These are phyloP conservation scores for Scomber scombrus DNA, from an alignment of 2,113 vertebrate genomes.

Conservation along the genomic window DNA sequence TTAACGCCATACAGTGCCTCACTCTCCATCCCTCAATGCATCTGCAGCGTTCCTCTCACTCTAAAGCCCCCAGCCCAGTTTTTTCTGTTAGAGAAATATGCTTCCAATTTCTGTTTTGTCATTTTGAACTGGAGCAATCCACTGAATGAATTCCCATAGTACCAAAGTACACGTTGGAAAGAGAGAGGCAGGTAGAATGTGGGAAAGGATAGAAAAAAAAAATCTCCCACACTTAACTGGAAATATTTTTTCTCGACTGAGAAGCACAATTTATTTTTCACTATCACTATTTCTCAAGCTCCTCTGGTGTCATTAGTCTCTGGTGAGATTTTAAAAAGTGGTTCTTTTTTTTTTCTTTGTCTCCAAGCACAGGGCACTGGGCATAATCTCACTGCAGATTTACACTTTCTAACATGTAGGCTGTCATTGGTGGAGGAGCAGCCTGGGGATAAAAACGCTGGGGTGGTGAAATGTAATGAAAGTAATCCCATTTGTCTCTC, in stretches of 20 bases:
- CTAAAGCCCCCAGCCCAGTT: conserved; percentile 26
- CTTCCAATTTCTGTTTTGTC: conserved; percentile 75
- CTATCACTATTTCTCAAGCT: conserved; percentile 70
- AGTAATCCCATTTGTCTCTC: conserved; percentile 44
- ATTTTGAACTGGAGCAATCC: conserved; percentile 76
- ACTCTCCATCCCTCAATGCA: conserved; percentile 42
- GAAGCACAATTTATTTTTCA: conserved; percentile 62
- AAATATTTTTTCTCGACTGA: conserved; percentile 72
- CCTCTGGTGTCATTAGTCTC: conserved; percentile 71
- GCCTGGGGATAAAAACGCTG: conserved; percentile 57
- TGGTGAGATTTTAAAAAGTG: conserved; percentile 11
- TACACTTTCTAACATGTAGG: conserved; percentile 61
- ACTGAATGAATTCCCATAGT: conserved; percentile 63
- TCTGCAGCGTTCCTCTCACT: conserved; percentile 48
- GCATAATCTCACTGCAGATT: conserved; percentile 66
- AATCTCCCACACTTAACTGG: conserved; percentile 49
- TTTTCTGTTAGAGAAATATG: conserved; percentile 67
- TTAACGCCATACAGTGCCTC: conserved; percentile 31
- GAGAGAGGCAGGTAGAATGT: conserved; percentile 30
- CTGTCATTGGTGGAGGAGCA: conserved; percentile 50
- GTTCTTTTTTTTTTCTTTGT: conserved; percentile 66
- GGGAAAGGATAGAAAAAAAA: conserved; percentile 26
- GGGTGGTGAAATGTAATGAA: conserved; percentile 45
- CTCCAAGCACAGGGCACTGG: conserved; percentile 40
- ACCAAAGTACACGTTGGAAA: conserved; percentile 57